Base-by-base conservation (phyloP, 2,888 invertebrate genomes). In the Tetramorium bicarinatum region DNA sequence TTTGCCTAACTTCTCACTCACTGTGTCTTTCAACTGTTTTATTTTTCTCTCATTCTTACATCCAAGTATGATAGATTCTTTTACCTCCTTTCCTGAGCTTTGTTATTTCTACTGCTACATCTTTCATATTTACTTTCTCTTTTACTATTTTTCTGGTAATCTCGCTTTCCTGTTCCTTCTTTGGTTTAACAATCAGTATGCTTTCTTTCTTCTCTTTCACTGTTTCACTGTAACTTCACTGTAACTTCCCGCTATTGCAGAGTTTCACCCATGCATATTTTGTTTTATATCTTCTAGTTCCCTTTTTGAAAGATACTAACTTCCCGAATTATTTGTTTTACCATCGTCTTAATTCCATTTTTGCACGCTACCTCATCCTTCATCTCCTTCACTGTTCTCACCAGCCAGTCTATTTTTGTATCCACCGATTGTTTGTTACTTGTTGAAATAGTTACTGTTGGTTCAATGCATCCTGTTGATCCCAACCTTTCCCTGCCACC, bases 151-250 rank as follows among this genome's bases (percentile, higher is more conserved):
- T 47, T 18, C 82, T 80, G 13, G 82, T 52, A 8, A 18, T 29
- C 38, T 82, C 44, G 47, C 87, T 88, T 21, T 84, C 85, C 47
- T 88, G 88, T 18, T 85, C 61, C 1, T n/a, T 77, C 61, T 72
- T 87, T 4, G 84, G 83, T 74, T 88, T 82, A n/a, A 88, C 62
- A 25, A 79, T n/a, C n/a, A n/a, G n/a, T n/a, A n/a, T 41, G 3
- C n/a, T 83, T 66, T 81, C 61, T 61, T 49, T 84, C 25, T 74
- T 82, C 4, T 71, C 49, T 49, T 81, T 72, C 3, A 38, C 69
- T 49, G 44, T 62, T 15, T 69, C 56, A 34, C 44, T 3, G 59
- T 54, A 69, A 3, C 52, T 67, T n/a, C n/a, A n/a, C 2, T 47
- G 18, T 9, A 0, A 67, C 18, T 67, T 25, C 3, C 67, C 9